Percentiles rank a stretch among this genome's conserved stretches.
Evolutionary conservation across 2,888 invertebrate species (phyloP).

Genomic region (Drosophila borealis): DNA sequence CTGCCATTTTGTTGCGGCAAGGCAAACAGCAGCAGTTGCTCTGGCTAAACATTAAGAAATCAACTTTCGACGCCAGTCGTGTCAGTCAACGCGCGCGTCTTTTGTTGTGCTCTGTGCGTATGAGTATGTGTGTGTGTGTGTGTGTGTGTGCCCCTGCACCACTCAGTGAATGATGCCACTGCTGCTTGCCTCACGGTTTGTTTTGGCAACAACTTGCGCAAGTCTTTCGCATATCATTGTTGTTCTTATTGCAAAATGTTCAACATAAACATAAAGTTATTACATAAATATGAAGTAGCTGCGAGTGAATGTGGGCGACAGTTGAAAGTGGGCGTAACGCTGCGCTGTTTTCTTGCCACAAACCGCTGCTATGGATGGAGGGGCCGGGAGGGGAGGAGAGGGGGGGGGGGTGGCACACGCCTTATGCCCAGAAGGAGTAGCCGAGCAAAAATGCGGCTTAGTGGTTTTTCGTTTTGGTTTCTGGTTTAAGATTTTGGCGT

Average conservation of each 20-base stretch:
- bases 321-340: constrained; percentile 40
- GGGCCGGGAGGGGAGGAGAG: too few species aligned
- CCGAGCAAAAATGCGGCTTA: constrained; percentile 41
- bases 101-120: constrained; percentile 57
- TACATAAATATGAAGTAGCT: constrained; percentile 76
- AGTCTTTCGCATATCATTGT: constrained; percentile 38
- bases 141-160: constrained; percentile 30
- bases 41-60: constrained; percentile 78
- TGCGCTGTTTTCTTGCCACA: constrained; percentile 22
- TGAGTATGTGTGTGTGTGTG: not conserved
- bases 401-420: constrained; percentile 2
- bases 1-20: constrained; percentile 72
- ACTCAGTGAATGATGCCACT: constrained; percentile 18
- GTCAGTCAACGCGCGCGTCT: constrained; percentile 62
- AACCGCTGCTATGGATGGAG: constrained; percentile 11
- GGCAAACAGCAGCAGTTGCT: constrained; percentile 70
- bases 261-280: constrained; percentile 80
- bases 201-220: constrained; percentile 47
- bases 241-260: constrained; percentile 63
- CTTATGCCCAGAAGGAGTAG: constrained; percentile 25
- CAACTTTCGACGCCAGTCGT: constrained; percentile 73
- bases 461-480: constrained; percentile 28
- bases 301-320: constrained; percentile 21
- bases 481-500: constrained; percentile 23
- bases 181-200: constrained; percentile 51